These are phyloP conservation scores for Pterocles gutturalis DNA, from an alignment of 2,113 vertebrate genomes.

Conservation along the genomic window DNA sequence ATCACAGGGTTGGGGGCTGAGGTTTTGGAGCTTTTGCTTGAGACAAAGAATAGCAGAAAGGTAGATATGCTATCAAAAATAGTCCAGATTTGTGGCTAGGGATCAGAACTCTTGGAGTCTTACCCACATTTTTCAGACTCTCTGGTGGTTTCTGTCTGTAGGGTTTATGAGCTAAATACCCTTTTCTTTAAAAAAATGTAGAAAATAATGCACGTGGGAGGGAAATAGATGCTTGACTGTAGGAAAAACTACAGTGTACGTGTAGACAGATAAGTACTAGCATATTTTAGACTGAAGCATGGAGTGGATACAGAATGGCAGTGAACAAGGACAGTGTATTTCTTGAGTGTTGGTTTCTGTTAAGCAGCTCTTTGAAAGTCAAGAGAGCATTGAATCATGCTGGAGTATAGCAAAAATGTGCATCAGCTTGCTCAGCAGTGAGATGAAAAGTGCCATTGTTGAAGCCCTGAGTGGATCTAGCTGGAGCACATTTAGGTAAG, in stretches of 20 bases:
- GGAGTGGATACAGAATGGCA: not conserved
- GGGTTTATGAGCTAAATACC: slow-evolving; percentile 37
- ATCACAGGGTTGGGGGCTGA: not conserved
- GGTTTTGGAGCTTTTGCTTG: slow-evolving; percentile 28
- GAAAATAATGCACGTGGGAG: not conserved
- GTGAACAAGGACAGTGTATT: slow-evolving; percentile 26
- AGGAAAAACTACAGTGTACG: not conserved
- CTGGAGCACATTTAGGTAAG: not conserved
- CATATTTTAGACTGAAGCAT: not conserved
- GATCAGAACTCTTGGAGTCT: slow-evolving; percentile 51
- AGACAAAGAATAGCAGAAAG: slow-evolving; percentile 55
- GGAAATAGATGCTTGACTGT: not conserved
- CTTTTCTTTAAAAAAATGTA: not conserved
- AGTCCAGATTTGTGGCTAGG: slow-evolving; percentile 47
- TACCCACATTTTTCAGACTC: slow-evolving; percentile 50
- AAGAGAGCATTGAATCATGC: slow-evolving; percentile 31
- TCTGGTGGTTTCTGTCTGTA: slow-evolving; percentile 51
- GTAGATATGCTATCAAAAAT: slow-evolving; percentile 57
- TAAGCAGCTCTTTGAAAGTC: slow-evolving; percentile 45
- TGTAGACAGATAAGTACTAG: slow-evolving; percentile 11
- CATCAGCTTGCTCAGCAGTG: slow-evolving; percentile 15
- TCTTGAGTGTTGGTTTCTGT: slow-evolving; percentile 38
- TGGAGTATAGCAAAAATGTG: slow-evolving; percentile 1
- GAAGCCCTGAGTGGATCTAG: not conserved
- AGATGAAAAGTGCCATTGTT: not conserved